Percentiles rank a stretch among this genome's conserved stretches.
Conservation (phyloP, 1,140 invertebrate species). For the Orchesella cincta region DNA sequence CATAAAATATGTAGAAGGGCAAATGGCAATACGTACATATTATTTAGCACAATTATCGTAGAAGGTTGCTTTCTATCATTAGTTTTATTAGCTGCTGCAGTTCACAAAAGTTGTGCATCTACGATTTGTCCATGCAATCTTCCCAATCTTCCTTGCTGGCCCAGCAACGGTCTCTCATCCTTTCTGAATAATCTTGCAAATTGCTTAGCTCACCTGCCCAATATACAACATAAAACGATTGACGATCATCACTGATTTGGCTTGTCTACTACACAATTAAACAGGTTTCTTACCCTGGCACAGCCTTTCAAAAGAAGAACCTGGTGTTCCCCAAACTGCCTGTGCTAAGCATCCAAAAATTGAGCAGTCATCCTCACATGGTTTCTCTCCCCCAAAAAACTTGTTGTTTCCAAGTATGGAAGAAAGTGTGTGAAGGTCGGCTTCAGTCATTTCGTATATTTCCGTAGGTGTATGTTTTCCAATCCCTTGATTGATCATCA, state of each 20-base stretch:
- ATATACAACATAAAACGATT: slow-evolving; percentile 21
- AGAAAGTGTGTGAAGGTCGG: not conserved
- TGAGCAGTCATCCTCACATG: slow-evolving; percentile 33
- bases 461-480: not conserved
- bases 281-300: slow-evolving; percentile 46
- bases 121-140: not conserved
- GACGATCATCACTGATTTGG: not conserved
- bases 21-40: no score
- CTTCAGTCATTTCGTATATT: not conserved
- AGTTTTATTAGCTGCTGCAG: no score
- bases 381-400: slow-evolving; percentile 41
- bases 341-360: slow-evolving; percentile 42
- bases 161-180: slow-evolving; percentile 40
- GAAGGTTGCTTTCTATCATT: no score
- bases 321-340: slow-evolving; percentile 38
- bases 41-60: no score
- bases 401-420: slow-evolving; percentile 38
- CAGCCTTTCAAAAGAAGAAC: slow-evolving; percentile 44
- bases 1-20: no score
- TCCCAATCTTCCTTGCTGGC: slow-evolving; percentile 41
- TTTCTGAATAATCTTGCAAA: slow-evolving; percentile 32
- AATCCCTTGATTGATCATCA: not conserved
- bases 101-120: no score
- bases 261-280: not conserved
- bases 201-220: slow-evolving; percentile 32